Conservation (phyloP, 2,888 invertebrate species). For the Octodonta nipae region DNA sequence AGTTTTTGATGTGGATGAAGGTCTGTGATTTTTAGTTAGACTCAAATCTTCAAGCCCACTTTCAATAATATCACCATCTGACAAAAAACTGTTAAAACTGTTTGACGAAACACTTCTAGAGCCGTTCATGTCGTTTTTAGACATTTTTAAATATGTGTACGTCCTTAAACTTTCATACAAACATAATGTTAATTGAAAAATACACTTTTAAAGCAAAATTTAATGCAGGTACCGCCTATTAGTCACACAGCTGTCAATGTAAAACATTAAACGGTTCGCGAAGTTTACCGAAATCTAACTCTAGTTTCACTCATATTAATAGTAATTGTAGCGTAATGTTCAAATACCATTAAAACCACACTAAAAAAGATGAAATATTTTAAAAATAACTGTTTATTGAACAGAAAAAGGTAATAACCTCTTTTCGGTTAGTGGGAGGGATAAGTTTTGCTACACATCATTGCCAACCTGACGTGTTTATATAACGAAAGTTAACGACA, state of each 20-base stretch:
- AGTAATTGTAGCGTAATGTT: too few species aligned
- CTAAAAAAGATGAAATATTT: slow-evolving; percentile 22
- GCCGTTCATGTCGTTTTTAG: slow-evolving; percentile 30
- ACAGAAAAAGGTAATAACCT: slow-evolving; percentile 28
- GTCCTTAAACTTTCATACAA: too few species aligned
- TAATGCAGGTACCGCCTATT: slow-evolving; percentile 27
- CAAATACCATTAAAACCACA: too few species aligned
- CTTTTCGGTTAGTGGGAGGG: slow-evolving; percentile 31
- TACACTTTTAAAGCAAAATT: too few species aligned
- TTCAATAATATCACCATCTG: slow-evolving; percentile 32
- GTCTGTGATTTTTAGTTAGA: slow-evolving; percentile 25
- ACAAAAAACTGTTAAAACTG: slow-evolving; percentile 34
- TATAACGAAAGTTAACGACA: too few species aligned
- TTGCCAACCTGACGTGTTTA: slow-evolving; percentile 10
- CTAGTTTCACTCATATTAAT: too few species aligned
- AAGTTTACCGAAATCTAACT: too few species aligned
- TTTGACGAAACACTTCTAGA: slow-evolving; percentile 36
- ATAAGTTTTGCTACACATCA: slow-evolving; percentile 16
- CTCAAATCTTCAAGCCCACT: slow-evolving; percentile 31
- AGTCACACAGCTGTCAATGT: slow-evolving; percentile 25
- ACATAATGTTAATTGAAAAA: too few species aligned
- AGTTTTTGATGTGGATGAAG: slow-evolving; percentile 41
- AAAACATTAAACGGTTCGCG: slow-evolving; percentile 8
- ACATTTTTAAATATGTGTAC: too few species aligned
- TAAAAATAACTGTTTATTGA: slow-evolving; percentile 24